Evolutionary conservation across 2,888 invertebrate species (phyloP).

Genomic region (Dolichopus griseipennis): DNA sequence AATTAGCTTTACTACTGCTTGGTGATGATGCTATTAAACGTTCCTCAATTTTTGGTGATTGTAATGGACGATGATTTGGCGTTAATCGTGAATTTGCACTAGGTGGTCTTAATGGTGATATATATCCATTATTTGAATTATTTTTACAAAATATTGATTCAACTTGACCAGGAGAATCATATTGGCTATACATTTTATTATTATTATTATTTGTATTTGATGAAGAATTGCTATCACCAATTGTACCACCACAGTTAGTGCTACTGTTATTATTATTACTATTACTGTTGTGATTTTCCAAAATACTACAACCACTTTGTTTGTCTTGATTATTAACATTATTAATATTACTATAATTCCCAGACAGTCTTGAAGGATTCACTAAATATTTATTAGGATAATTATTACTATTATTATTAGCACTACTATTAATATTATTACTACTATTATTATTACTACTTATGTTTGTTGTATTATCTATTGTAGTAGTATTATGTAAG

Average conservation of each 20-base stretch:
- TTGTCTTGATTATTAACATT: not conserved
- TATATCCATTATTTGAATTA: conserved; percentile 7
- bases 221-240: not conserved
- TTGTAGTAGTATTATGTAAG: not conserved
- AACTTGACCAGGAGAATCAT: not conserved
- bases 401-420: conserved; percentile 10
- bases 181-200: not conserved
- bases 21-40: conserved; percentile 14
- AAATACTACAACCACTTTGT: not conserved
- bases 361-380: not conserved
- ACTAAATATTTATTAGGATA: conserved; percentile 3
- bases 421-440: conserved; percentile 4
- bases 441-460: conserved; percentile 2
- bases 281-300: not conserved
- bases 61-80: conserved; percentile 16
- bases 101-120: not conserved
- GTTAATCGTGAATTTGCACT: conserved; percentile 15
- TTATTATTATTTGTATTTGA: not conserved
- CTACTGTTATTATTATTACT: not conserved
- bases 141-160: not conserved
- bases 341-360: not conserved
- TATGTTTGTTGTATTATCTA: not conserved
- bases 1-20: not conserved
- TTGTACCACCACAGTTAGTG: not conserved
- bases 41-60: conserved; percentile 19